Conservation (phyloP, 2,797 vertebrate genomes). For the Tapirus indicus region DNA sequence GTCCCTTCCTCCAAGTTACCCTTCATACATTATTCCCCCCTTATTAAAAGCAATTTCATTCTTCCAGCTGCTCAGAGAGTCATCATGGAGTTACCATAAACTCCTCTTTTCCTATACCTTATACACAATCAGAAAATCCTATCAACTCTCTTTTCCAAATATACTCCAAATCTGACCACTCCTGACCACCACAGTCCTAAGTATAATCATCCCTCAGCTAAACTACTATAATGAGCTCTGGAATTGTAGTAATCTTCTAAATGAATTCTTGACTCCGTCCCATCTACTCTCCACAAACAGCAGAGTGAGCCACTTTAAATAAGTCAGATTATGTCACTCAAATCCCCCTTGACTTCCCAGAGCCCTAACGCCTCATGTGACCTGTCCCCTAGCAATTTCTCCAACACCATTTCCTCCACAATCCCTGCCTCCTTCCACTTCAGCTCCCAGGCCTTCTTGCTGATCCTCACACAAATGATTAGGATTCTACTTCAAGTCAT, state of each 20-base stretch:
- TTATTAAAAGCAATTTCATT: background rate
- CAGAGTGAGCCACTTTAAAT: background rate
- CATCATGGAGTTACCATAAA: background rate
- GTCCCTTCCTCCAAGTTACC: too few relatives aligned
- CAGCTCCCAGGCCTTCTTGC: background rate
- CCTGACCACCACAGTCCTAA: background rate
- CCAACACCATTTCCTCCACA: background rate
- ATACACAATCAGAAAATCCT: background rate
- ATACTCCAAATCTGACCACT: background rate
- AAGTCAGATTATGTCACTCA: background rate
- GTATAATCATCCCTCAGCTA: background rate
- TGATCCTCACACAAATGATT: background rate
- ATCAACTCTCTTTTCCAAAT: background rate
- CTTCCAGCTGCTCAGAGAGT: background rate
- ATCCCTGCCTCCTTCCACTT: background rate
- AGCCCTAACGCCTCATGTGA: background rate
- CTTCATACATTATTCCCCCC: background rate
- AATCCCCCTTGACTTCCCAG: background rate
- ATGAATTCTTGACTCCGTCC: background rate
- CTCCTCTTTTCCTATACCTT: background rate
- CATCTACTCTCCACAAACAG: background rate
- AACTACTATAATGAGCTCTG: background rate
- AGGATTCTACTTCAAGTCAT: background rate
- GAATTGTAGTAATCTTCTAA: background rate
- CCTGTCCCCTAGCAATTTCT: accelerated